These are phyloP conservation scores for Eurypyga helias DNA, from an alignment of 2,113 vertebrate species.

Conservation along the genomic window DNA sequence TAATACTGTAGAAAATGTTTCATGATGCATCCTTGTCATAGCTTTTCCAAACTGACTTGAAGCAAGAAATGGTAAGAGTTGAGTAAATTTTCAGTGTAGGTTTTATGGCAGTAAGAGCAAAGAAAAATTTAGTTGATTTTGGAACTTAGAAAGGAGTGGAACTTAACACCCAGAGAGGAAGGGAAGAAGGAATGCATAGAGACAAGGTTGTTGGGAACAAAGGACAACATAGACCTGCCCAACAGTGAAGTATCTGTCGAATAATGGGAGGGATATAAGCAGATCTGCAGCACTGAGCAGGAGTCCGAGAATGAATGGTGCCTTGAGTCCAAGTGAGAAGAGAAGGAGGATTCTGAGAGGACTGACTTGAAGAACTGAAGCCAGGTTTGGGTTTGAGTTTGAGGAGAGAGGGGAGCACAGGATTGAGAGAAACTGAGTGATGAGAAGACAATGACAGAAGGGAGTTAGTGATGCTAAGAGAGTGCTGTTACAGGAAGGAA, in stretches of 20 bases:
- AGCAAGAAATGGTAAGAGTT: neutral
- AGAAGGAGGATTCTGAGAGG: neutral
- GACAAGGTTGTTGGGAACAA: neutral
- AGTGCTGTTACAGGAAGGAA: neutral
- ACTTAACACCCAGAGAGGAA: neutral
- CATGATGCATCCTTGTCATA: neutral
- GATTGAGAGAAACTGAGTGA: neutral
- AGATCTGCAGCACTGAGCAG: neutral
- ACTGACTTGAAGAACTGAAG: neutral
- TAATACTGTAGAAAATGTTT: neutral
- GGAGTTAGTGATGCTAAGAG: neutral
- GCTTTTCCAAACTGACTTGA: neutral
- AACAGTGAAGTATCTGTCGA: neutral
- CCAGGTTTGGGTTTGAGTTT: neutral
- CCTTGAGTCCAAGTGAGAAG: neutral
- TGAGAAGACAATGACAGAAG: neutral
- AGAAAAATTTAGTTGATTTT: neutral
- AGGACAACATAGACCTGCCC: neutral
- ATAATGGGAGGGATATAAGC: neutral
- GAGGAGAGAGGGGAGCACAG: neutral
- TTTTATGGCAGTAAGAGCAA: neutral
- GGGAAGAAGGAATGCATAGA: neutral
- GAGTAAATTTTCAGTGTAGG: neutral
- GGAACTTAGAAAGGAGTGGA: neutral
- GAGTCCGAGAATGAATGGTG: neutral